A percentile compares a stretch with the other conserved stretches of the same genome.
phyloP scores from a whole-genome alignment of 2,113 vertebrate species.

The Cephalophus harveyi region DNA sequence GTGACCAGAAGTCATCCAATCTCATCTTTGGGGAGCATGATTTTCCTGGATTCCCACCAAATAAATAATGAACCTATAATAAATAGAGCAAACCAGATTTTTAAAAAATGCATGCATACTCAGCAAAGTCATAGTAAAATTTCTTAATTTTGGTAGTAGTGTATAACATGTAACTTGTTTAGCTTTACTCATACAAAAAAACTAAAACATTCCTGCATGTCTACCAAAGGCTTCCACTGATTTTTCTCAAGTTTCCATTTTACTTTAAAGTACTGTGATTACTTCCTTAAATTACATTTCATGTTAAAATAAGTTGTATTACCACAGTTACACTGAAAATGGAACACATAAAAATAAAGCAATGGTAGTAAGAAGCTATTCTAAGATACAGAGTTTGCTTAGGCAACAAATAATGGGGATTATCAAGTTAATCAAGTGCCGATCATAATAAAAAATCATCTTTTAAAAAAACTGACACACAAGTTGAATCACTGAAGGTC shows the following conservation, averaged over 20 bases:
- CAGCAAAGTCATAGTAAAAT: slow-evolving; percentile 28
- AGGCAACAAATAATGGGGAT: neutral
- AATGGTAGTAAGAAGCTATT: neutral
- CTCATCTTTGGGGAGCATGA: slow-evolving; percentile 99
- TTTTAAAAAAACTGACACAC: neutral
- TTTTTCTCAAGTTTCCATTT: slow-evolving; percentile 35
- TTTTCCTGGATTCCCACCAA: slow-evolving; percentile 98
- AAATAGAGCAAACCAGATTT: slow-evolving; percentile 54
- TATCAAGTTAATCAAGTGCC: neutral
- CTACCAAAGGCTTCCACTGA: neutral
- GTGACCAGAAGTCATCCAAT: slow-evolving; percentile 98
- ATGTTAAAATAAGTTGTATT: neutral
- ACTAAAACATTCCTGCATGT: slow-evolving; percentile 4
- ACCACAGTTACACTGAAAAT: neutral
- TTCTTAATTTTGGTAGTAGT: neutral
- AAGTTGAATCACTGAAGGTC: neutral
- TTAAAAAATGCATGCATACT: neutral
- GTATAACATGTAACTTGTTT: neutral
- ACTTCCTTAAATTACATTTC: neutral
- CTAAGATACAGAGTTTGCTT: neutral
- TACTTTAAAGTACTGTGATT: neutral
- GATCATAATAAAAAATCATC: neutral
- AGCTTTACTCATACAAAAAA: neutral
- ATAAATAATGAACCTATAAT: slow-evolving; percentile 95
- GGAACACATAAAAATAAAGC: neutral